Evolutionary conservation across 2,797 vertebrate genomes (phyloP).

Genomic region (Limnodromus scolopaceus): DNA sequence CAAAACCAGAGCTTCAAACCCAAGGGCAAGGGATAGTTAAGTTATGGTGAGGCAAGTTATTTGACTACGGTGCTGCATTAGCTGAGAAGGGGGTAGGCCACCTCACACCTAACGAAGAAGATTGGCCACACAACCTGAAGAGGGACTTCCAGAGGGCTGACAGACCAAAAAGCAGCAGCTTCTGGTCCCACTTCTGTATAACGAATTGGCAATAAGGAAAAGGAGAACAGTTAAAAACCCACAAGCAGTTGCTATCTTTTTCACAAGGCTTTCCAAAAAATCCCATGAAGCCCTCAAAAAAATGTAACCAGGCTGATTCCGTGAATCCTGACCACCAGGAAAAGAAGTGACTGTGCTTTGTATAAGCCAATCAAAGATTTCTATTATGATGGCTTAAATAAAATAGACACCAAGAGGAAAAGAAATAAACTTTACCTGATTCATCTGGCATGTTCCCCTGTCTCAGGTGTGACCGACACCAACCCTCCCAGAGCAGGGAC

Average conservation of each 20-base stretch:
- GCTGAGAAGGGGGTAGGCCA: background rate
- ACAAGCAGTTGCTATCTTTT: background rate
- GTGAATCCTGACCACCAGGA: background rate
- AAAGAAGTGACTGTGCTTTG: background rate
- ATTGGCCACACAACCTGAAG: fast-evolving
- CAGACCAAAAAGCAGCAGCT: background rate
- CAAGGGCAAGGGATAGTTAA: fast-evolving
- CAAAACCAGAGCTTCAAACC: background rate
- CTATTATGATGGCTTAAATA: background rate
- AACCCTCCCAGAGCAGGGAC: background rate
- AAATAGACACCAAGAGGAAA: background rate
- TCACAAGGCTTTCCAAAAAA: background rate
- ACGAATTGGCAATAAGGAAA: background rate
- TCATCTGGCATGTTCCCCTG: background rate
- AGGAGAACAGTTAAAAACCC: background rate
- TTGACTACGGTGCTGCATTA: background rate
- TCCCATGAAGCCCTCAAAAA: background rate
- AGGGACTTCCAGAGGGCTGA: background rate
- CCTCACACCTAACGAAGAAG: background rate
- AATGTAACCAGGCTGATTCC: background rate
- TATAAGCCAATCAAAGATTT: background rate
- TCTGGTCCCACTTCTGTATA: background rate
- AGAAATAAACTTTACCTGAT: background rate
- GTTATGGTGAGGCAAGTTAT: too few relatives aligned
- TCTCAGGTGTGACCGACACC: background rate